Evolutionary conservation across 2,113 vertebrate species (phyloP).

Genomic region (Channa maculata): DNA sequence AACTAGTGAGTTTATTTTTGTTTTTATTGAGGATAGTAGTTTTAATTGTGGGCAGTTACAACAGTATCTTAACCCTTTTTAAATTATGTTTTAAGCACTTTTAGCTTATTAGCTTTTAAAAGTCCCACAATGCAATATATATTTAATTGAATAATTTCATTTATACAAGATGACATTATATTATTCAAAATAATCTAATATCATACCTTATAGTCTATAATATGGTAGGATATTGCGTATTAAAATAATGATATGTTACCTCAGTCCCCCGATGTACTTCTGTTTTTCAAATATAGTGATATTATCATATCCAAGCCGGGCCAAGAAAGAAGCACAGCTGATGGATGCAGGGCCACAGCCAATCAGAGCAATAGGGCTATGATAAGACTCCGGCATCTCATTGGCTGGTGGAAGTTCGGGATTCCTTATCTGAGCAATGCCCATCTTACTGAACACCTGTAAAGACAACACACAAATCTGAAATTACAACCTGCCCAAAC

Average conservation of each 20-base stretch:
- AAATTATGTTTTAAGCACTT: too few species aligned
- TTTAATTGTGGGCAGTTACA: neutral
- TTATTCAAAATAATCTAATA: neutral
- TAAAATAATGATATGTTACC: constrained; percentile 47
- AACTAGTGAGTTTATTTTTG: neutral
- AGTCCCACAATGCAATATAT: too few species aligned
- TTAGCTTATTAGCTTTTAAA: too few species aligned
- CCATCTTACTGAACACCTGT: constrained; percentile 78
- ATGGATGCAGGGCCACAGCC: constrained; percentile 78
- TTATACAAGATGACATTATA: too few species aligned
- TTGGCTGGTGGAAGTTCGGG: constrained; percentile 70
- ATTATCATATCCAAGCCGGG: constrained; percentile 77
- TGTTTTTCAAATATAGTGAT: constrained; percentile 77
- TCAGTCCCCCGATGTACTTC: constrained; percentile 76
- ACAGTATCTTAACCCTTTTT: neutral
- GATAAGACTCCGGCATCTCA: constrained; percentile 74
- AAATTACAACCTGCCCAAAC: too few species aligned
- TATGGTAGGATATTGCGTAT: neutral
- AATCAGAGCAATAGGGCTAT: constrained; percentile 73
- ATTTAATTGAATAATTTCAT: too few species aligned
- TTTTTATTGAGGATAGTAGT: neutral
- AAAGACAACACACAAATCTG: constrained; percentile 2
- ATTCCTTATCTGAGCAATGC: constrained; percentile 75
- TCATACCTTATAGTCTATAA: neutral
- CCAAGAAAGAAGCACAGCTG: constrained; percentile 79